These are phyloP conservation scores for Aphidoletes aphidimyza DNA, from an alignment of 2,888 invertebrate species.

Conservation along the genomic window DNA sequence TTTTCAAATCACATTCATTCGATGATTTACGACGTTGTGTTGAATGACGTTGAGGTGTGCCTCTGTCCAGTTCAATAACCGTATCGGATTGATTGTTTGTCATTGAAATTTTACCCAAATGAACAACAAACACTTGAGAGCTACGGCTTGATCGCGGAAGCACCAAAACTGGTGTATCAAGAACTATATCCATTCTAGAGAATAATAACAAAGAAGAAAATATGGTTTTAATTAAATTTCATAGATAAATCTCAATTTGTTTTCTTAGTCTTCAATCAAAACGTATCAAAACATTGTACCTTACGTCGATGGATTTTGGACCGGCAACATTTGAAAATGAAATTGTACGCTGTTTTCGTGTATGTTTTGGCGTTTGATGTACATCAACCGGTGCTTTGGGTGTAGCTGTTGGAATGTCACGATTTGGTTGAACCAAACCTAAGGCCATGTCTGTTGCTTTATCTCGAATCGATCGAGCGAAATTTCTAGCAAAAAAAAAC, in stretches of 20 bases:
- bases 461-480: conserved; percentile 85
- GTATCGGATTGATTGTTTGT: conserved; percentile 60
- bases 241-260: neutral
- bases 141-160: conserved; percentile 83
- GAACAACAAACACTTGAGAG: conserved; percentile 87
- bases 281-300: neutral
- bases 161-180: conserved; percentile 92
- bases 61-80: neutral
- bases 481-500: conserved; percentile 68
- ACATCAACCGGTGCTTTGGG: neutral
- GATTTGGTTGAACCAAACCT: conserved; percentile 81
- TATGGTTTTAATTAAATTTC: neutral
- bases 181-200: conserved; percentile 76
- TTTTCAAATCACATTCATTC: conserved; percentile 50
- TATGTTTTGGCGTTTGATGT: conserved; percentile 51
- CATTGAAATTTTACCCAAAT: conserved; percentile 87
- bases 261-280: neutral
- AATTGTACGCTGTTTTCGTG: conserved; percentile 29
- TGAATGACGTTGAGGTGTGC: neutral
- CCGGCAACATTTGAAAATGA: conserved; percentile 32
- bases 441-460: conserved; percentile 95
- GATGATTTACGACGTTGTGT: neutral
- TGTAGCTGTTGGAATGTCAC: conserved; percentile 56
- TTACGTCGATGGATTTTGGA: neutral
- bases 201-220: too few species aligned